Conservation (phyloP, 2,113 vertebrate species). For the Tachysurus vachellii region DNA sequence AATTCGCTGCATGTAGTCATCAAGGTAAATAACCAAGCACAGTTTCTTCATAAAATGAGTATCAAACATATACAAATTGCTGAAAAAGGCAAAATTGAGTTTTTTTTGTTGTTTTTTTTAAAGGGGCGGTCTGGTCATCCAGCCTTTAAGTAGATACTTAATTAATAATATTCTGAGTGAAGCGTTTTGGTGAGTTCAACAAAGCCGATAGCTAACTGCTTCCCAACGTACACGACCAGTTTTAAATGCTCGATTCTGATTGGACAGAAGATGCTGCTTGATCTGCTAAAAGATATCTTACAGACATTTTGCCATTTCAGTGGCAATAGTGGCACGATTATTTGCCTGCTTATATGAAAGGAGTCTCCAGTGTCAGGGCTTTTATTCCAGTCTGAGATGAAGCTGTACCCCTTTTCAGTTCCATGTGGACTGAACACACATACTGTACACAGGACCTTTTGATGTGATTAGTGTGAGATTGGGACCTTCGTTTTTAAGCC, state of each 20-base stretch:
- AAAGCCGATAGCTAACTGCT: too few species aligned
- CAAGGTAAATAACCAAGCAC: slow-evolving; percentile 52
- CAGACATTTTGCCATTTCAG: too few species aligned
- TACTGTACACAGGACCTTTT: too few species aligned
- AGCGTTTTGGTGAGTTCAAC: too few species aligned
- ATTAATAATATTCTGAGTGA: not conserved
- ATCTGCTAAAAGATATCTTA: not conserved
- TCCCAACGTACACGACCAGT: too few species aligned
- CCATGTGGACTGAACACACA: too few species aligned
- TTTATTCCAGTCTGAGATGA: not conserved
- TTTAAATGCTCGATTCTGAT: not conserved
- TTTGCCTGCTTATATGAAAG: not conserved
- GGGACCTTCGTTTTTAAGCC: too few species aligned
- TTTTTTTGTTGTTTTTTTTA: not conserved
- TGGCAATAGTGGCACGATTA: too few species aligned
- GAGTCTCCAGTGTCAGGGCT: not conserved
- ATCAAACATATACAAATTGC: not conserved
- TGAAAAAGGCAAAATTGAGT: not conserved
- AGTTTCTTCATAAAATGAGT: not conserved
- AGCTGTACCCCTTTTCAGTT: not conserved
- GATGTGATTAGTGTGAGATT: too few species aligned
- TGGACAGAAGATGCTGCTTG: not conserved
- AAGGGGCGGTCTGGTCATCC: not conserved
- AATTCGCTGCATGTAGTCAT: slow-evolving; percentile 73
- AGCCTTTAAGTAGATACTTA: not conserved